phyloP scores from a whole-genome alignment of 2,888 invertebrate genomes.

The Oscheius onirici region DNA sequence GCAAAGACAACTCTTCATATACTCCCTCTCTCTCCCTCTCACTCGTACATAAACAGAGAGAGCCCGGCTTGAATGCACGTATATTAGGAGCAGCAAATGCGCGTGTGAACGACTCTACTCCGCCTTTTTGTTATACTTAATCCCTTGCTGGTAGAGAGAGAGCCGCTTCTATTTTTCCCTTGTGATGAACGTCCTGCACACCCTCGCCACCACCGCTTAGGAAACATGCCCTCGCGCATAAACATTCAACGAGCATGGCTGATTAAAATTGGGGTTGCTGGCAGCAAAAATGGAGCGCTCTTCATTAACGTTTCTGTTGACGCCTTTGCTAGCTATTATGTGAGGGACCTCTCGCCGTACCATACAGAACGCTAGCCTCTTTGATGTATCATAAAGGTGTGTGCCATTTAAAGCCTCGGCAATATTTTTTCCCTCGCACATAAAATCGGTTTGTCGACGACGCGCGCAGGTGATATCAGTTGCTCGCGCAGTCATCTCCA shows the following conservation, averaged over 20 bases:
- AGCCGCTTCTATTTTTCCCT: background rate
- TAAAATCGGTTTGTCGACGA: conserved; percentile 14
- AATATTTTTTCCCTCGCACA: background rate
- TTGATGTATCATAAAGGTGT: background rate
- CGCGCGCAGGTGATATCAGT: conserved; percentile 31
- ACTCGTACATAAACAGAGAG: conserved; percentile 17
- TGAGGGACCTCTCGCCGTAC: background rate
- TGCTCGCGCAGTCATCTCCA: conserved; percentile 31
- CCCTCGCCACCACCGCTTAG: conserved; percentile 10
- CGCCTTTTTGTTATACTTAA: conserved; percentile 25
- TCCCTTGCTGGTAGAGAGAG: conserved; percentile 8
- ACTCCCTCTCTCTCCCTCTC: background rate
- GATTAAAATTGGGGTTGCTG: conserved; percentile 30
- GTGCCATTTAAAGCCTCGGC: background rate
- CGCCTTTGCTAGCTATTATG: background rate
- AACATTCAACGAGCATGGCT: conserved; percentile 33
- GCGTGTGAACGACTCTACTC: conserved; percentile 25
- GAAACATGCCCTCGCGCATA: conserved; percentile 27
- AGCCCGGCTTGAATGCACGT: conserved; percentile 4
- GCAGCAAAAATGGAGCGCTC: background rate
- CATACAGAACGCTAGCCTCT: background rate
- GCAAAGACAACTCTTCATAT: background rate
- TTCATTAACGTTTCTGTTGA: conserved; percentile 28
- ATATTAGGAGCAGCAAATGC: conserved; percentile 29
- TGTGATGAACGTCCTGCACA: background rate